Conservation (phyloP, 1,140 invertebrate species). For the Zelostemma sp. region DNA sequence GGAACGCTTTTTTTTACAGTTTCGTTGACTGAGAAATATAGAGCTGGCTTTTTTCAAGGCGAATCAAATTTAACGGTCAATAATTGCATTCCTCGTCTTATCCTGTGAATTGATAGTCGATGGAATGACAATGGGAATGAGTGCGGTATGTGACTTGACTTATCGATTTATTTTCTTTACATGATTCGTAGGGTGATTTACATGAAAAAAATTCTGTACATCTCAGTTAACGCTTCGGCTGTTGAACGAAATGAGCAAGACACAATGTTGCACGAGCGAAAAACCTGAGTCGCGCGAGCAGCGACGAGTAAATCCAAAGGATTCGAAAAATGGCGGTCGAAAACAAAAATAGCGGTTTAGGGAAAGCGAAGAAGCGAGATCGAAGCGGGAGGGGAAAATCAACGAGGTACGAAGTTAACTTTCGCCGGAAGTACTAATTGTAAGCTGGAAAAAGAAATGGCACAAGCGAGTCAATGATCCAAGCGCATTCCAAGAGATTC, state of each 20-base stretch:
- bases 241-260: neutral
- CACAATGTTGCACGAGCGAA: conserved; percentile 15
- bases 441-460: conserved; percentile 60
- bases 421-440: conserved; percentile 55
- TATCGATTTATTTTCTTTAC: conserved; percentile 3
- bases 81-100: no score
- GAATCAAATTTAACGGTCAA: no score
- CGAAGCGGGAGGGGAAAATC: conserved; percentile 46
- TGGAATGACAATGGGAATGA: neutral
- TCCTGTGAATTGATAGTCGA: neutral
- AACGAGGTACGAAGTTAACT: conserved; percentile 54
- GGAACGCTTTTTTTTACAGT: neutral
- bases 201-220: conserved; percentile 18
- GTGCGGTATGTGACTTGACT: neutral
- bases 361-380: conserved; percentile 50
- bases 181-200: neutral
- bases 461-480: conserved; percentile 22
- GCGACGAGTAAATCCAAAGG: conserved; percentile 33
- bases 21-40: conserved; percentile 28
- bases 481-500: neutral
- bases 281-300: conserved; percentile 18
- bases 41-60: conserved; percentile 2
- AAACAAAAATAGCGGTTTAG: conserved; percentile 43
- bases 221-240: conserved; percentile 21
- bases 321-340: conserved; percentile 36